Evolutionary conservation across 2,113 vertebrate genomes (phyloP).

Genomic region (Corythoichthys intestinalis): DNA sequence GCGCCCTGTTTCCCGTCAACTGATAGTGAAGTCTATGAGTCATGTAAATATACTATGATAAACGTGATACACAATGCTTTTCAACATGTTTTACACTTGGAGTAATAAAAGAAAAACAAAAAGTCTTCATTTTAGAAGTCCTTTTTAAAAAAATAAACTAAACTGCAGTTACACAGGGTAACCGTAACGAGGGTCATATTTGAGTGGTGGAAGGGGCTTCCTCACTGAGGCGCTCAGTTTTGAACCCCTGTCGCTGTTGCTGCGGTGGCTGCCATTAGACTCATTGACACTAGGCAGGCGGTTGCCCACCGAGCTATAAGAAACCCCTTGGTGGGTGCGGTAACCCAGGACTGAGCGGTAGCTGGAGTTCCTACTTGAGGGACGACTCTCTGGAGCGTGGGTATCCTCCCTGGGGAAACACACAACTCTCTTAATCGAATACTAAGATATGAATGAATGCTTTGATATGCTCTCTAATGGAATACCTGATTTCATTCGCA

Average conservation of each 20-base stretch:
- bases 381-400: conserved; percentile 64
- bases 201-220: conserved; percentile 2
- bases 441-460: not conserved
- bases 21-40: too few relatives aligned
- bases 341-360: conserved; percentile 66
- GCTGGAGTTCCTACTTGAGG: conserved; percentile 62
- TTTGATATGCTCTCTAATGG: not conserved
- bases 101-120: not conserved
- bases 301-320: conserved; percentile 48
- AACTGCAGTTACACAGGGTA: conserved; percentile 60
- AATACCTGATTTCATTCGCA: conserved; percentile 81
- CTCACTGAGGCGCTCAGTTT: not conserved
- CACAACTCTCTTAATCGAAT: not conserved
- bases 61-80: too few relatives aligned
- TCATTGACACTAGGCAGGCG: conserved; percentile 18
- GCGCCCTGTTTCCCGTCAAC: too few relatives aligned
- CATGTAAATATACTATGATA: too few relatives aligned
- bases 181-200: conserved; percentile 67
- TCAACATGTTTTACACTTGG: not conserved
- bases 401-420: conserved; percentile 61
- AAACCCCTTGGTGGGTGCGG: conserved; percentile 57
- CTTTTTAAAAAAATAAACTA: not conserved
- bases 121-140: conserved; percentile 4
- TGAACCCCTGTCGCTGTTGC: conserved; percentile 5
- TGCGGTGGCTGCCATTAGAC: conserved; percentile 18